Percentiles rank a stretch among this genome's conserved stretches.
phyloP scores from a whole-genome alignment of 35 echinoderm and acorn worm species.

The Stichopus chloronotus region DNA sequence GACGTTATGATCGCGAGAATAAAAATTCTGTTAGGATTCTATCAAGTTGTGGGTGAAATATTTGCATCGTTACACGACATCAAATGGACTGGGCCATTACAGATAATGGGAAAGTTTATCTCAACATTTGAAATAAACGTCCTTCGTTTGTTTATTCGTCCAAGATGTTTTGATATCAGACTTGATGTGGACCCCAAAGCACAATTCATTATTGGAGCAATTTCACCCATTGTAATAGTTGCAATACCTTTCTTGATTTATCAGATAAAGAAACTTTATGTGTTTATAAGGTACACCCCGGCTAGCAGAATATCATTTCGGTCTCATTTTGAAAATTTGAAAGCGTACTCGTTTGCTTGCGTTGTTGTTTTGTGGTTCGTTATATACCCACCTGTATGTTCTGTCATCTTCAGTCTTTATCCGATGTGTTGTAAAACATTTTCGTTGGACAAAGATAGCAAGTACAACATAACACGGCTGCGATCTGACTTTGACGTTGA shows the following conservation, averaged over 20 bases:
- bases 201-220: slow-evolving; percentile 37
- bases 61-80: slow-evolving; percentile 24
- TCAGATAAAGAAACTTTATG: neutral
- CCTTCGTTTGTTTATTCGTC: neutral
- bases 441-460: slow-evolving; percentile 51
- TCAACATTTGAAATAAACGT: slow-evolving; percentile 7
- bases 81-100: neutral
- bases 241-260: slow-evolving; percentile 9
- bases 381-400: slow-evolving; percentile 35
- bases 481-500: slow-evolving; percentile 47
- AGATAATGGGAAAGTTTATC: neutral
- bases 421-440: slow-evolving; percentile 47
- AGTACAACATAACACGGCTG: neutral
- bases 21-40: slow-evolving; percentile 48
- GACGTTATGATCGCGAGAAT: slow-evolving; percentile 16
- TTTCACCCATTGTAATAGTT: neutral
- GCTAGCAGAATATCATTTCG: neutral
- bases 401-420: slow-evolving; percentile 46
- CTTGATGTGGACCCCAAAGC: slow-evolving; percentile 25
- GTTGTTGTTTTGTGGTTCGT: slow-evolving; percentile 44
- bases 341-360: slow-evolving; percentile 1
- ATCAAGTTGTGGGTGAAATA: slow-evolving; percentile 43
- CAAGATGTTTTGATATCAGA: slow-evolving; percentile 15
- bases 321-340: neutral
- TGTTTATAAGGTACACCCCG: neutral